These are phyloP conservation scores for Drosophila aff. DNA, from an alignment of 1,140 invertebrate genomes.

Conservation along the genomic window DNA sequence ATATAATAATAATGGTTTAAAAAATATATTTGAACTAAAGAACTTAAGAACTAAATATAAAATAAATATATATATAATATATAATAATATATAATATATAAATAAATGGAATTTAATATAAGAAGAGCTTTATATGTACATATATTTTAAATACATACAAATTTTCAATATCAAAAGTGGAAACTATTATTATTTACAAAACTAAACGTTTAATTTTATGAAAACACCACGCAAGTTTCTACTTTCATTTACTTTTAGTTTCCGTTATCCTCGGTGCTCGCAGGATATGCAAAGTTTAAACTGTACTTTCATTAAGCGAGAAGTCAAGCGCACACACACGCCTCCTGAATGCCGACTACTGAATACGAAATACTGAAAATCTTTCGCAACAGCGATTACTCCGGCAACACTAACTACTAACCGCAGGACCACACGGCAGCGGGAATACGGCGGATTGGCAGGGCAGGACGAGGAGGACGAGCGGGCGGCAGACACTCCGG, in stretches of 20 bases:
- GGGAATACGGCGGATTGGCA: slow-evolving; percentile 2
- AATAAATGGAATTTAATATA: too few species aligned
- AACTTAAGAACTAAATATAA: too few species aligned
- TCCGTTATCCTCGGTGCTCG: slow-evolving; percentile 1
- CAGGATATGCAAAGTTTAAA: slow-evolving; percentile 44
- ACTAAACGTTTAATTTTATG: background rate
- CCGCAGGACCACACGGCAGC: slow-evolving; percentile 36
- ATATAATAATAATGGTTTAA: too few species aligned
- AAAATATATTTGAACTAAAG: too few species aligned
- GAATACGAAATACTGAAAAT: slow-evolving; percentile 22
- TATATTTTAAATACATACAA: background rate
- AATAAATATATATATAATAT: too few species aligned
- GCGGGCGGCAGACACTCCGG: slow-evolving; percentile 32
- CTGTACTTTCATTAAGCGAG: slow-evolving; percentile 51
- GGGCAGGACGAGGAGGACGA: slow-evolving; percentile 8
- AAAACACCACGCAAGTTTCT: background rate
- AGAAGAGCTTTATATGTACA: background rate
- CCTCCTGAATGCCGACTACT: slow-evolving; percentile 3
- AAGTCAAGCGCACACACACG: slow-evolving; percentile 35
- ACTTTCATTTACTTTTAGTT: slow-evolving; percentile 12
- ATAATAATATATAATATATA: too few species aligned
- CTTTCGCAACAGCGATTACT: slow-evolving; percentile 51
- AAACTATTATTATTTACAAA: background rate
- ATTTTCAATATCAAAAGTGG: background rate
- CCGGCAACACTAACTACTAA: slow-evolving; percentile 45